phyloP scores from a whole-genome alignment of 2,797 vertebrate genomes.

The Calcarius lapponicus region DNA sequence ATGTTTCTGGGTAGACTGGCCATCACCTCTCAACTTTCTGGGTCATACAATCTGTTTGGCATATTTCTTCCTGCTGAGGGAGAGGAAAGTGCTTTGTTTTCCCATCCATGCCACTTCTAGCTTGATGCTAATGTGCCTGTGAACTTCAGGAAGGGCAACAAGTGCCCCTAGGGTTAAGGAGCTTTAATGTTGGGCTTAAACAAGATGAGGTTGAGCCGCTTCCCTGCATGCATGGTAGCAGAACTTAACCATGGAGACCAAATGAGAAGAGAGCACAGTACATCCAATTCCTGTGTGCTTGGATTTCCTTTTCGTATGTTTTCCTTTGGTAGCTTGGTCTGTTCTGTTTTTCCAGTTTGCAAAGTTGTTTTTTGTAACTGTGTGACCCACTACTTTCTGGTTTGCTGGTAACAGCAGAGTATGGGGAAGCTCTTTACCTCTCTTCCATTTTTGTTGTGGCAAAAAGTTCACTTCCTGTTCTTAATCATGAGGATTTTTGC shows the following conservation, averaged over 20 bases:
- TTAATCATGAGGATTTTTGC: background rate
- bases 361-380: background rate
- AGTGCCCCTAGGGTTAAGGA: background rate
- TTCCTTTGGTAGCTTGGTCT: background rate
- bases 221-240: background rate
- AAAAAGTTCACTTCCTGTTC: background rate
- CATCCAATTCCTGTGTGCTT: background rate
- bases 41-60: background rate
- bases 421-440: background rate
- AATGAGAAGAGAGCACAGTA: background rate
- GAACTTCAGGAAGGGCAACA: background rate
- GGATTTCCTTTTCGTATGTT: background rate
- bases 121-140: background rate
- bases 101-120: background rate
- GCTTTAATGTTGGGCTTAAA: background rate
- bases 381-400: background rate
- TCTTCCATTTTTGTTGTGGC: background rate
- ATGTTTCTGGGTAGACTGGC: fast-evolving
- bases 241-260: background rate
- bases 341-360: background rate
- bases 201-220: background rate
- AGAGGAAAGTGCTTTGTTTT: background rate
- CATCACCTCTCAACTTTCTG: background rate
- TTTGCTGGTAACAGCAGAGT: background rate
- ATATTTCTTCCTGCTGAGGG: background rate